Base-by-base conservation (phyloP, 2,888 invertebrate species). In the Standfussiana lucernea region DNA sequence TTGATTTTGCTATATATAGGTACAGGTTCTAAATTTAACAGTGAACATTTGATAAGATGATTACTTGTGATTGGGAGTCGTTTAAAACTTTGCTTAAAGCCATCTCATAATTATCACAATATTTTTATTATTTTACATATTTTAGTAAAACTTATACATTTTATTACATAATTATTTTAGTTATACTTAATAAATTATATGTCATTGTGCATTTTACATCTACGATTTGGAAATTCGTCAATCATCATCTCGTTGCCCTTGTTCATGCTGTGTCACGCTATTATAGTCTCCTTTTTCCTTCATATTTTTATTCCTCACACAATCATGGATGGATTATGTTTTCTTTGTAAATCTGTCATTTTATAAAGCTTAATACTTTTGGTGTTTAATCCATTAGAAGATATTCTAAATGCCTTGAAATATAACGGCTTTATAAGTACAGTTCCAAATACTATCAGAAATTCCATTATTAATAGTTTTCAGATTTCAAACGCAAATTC, bases 391-490 rank as follows among this genome's bases (percentile, higher is more conserved):
- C 11, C 21, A 42, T 35, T n/a, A 45, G 4, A 1, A n/a, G 7
- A 6, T n/a, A 8, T 40, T 21, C 18, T 32, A 28, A 67, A 53
- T 61, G 2, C 11, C 18, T 37, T n/a, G 40, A 21, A 59, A 1
- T 21, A n/a, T 59, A 61, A 81, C 35, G 50, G 45, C 40, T 45
- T 8, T 32, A n/a, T 3, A 79, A 37, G 8, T 40, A 62, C 74
- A 72, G 42, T 61, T 67, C 28, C 21, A 61, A 61, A 53, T 7
- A 21, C 37, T 42, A 62, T 72, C 45, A 45, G 53, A 75, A 64
- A 70, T 61, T 59, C 56, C 45, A 40, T 32, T 81, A 47, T 8
- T 35, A 71, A 82, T 79, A 75, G 71, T 75, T 80, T 76, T 80
- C 66, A 56, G 64, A 56, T 71, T 65, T 68, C 64, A 50, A 56